Evolutionary conservation across 2,113 vertebrate species (phyloP).

Genomic region (Oryzias javanicus): DNA sequence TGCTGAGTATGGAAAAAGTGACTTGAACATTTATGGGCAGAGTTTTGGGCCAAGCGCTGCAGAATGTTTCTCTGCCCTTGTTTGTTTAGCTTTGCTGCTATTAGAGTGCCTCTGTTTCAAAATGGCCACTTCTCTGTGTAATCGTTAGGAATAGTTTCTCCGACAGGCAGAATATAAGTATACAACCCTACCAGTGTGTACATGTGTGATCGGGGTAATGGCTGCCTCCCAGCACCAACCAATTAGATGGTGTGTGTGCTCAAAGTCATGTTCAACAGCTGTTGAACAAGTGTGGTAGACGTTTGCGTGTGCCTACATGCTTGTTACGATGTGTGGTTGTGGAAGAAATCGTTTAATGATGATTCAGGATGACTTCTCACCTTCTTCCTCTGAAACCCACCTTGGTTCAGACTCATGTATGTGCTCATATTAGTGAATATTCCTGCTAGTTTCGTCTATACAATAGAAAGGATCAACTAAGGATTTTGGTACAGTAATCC

Average conservation of each 20-base stretch:
- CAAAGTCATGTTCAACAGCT: conserved; percentile 46
- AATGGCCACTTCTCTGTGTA: conserved; percentile 24
- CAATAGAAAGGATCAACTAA: conserved; percentile 50
- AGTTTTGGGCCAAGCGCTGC: conserved; percentile 54
- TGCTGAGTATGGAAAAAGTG: conserved; percentile 71
- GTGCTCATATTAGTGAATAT: conserved; percentile 9
- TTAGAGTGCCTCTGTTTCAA: conserved; percentile 40
- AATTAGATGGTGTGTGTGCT: conserved; percentile 54
- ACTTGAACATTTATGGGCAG: conserved; percentile 59
- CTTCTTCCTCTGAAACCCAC: conserved; percentile 34
- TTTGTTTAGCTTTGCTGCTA: conserved; percentile 46
- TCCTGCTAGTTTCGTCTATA: conserved; percentile 6
- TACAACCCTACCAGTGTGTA: too few species aligned
- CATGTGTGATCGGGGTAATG: conserved; percentile 16
- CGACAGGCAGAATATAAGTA: conserved; percentile 10
- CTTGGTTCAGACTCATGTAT: conserved; percentile 50
- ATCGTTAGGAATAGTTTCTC: background rate
- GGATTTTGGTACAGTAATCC: background rate
- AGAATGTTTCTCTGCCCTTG: conserved; percentile 27
- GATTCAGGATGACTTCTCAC: conserved; percentile 40
- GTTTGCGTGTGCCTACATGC: conserved; percentile 32
- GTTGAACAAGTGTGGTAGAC: conserved; percentile 30
- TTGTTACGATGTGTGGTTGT: conserved; percentile 32
- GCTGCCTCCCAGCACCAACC: conserved; percentile 35
- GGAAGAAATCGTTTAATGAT: conserved; percentile 59